These are phyloP conservation scores for Amphipyra berbera DNA, from an alignment of 2,888 invertebrate species.

Conservation along the genomic window DNA sequence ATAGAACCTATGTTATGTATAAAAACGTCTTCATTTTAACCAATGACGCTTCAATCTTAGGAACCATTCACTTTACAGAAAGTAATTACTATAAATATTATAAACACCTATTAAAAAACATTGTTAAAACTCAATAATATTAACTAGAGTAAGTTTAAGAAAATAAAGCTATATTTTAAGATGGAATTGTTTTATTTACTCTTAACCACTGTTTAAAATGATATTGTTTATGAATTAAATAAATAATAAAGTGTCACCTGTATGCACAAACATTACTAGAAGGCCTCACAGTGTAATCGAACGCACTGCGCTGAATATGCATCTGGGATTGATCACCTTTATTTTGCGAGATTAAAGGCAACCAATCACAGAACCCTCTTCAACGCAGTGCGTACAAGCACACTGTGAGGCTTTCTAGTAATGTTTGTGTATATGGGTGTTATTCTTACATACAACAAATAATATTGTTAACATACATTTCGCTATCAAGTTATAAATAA, in stretches of 20 bases:
- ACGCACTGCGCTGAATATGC: too few species aligned
- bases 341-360: too few species aligned
- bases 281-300: too few species aligned
- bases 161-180: slow-evolving; percentile 55
- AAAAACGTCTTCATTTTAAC: too few species aligned
- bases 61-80: neutral
- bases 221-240: slow-evolving; percentile 17
- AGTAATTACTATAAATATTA: neutral
- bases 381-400: too few species aligned
- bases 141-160: slow-evolving; percentile 21
- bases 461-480: slow-evolving; percentile 4
- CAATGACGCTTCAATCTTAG: too few species aligned
- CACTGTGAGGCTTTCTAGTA: too few species aligned
- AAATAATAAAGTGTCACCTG: slow-evolving; percentile 12
- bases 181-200: slow-evolving; percentile 43
- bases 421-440: too few species aligned
- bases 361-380: too few species aligned
- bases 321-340: too few species aligned
- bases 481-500: slow-evolving; percentile 7
- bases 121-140: slow-evolving; percentile 21
- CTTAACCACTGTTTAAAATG: slow-evolving; percentile 9
- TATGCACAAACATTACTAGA: too few species aligned
- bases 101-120: slow-evolving; percentile 4
- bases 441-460: slow-evolving; percentile 12
- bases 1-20: too few species aligned